Evolutionary conservation across 2,797 vertebrate species (phyloP).

Genomic region (Lagodon rhomboides): DNA sequence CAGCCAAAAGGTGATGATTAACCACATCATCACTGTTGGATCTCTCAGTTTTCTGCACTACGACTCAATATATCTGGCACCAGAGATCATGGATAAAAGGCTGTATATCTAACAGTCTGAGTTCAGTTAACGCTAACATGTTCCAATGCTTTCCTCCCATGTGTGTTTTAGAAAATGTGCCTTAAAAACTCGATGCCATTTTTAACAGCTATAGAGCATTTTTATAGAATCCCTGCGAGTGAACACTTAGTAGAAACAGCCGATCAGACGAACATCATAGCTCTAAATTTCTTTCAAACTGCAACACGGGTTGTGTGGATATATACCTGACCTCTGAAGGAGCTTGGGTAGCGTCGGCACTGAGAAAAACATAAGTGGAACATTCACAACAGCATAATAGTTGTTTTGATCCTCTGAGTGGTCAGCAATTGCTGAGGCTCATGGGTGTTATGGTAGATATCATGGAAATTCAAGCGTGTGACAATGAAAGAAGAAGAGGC

Average conservation of each 20-base stretch:
- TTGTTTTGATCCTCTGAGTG: conserved; percentile 40
- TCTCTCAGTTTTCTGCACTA: neutral
- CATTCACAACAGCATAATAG: conserved; percentile 28
- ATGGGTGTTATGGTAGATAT: conserved; percentile 31
- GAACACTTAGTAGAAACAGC: conserved; percentile 23
- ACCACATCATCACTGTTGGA: neutral
- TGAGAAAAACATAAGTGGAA: conserved; percentile 43
- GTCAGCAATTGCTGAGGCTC: conserved; percentile 25
- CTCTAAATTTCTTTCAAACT: conserved; percentile 31
- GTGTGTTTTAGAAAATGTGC: neutral
- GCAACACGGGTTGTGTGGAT: conserved; percentile 6
- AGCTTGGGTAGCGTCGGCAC: conserved; percentile 17
- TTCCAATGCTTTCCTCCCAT: conserved; percentile 4
- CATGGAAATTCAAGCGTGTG: conserved; percentile 24
- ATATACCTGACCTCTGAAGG: conserved; percentile 2
- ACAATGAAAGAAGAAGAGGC: conserved; percentile 7
- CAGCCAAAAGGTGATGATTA: neutral
- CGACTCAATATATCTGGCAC: neutral
- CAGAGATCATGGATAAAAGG: neutral
- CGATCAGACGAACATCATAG: neutral
- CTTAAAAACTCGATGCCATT: neutral
- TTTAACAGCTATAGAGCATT: conserved; percentile 32
- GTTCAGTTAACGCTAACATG: conserved; percentile 16
- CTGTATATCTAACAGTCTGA: conserved; percentile 19
- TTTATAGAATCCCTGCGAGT: conserved; percentile 31